Evolutionary conservation across 2,113 vertebrate species (phyloP).

Genomic region (Corythornis cristatus): DNA sequence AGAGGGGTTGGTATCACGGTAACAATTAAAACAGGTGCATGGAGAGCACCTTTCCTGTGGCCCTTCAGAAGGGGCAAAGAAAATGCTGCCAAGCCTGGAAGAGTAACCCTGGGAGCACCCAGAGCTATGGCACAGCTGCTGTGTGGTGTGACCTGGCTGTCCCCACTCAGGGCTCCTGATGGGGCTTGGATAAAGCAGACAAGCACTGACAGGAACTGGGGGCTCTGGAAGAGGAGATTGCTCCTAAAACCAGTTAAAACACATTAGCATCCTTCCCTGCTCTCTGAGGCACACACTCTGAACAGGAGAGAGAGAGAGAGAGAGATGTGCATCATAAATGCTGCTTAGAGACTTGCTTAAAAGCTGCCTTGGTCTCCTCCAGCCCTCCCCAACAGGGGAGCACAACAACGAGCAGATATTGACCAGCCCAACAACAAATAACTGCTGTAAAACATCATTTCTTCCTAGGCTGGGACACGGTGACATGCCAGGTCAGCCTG

Average conservation of each 20-base stretch:
- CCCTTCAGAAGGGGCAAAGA: background rate
- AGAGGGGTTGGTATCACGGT: background rate
- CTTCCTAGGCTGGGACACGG: background rate
- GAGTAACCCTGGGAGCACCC: background rate
- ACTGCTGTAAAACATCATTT: background rate
- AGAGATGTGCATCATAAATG: rapidly evolving
- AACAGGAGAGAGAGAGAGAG: background rate
- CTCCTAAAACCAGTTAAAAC: background rate
- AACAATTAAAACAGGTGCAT: rapidly evolving
- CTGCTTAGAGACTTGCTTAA: background rate
- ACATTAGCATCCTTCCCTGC: background rate
- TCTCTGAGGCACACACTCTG: background rate
- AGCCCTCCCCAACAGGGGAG: background rate
- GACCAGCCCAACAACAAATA: background rate
- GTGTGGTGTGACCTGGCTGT: rapidly evolving
- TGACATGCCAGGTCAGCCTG: background rate
- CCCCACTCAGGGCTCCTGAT: background rate
- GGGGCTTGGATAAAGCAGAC: background rate
- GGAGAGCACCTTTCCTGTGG: rapidly evolving
- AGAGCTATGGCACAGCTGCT: rapidly evolving
- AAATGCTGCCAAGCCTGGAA: background rate
- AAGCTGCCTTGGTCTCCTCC: background rate
- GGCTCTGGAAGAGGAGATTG: background rate
- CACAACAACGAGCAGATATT: background rate
- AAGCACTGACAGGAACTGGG: background rate